Base-by-base conservation (phyloP, 30 jellyfish, hydroid and myxozoan genomes). In the Kudoa iwatai region DNA sequence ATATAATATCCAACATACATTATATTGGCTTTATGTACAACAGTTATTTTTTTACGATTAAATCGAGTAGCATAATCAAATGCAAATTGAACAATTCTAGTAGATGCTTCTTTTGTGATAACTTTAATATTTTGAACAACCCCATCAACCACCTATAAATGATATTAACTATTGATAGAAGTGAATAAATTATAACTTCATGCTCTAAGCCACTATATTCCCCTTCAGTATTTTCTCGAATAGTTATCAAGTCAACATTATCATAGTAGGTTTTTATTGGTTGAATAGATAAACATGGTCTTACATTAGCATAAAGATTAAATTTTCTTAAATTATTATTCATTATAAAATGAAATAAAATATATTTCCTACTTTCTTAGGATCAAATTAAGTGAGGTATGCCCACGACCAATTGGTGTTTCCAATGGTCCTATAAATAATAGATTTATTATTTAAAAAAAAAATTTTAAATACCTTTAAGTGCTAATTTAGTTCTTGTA, bases 191-290 rank as follows among this genome's bases (percentile, higher is more conserved):
- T 36, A 13, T 23, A n/a, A 65, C 99, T 88, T 54, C 48, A 33
- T 81, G 99, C 21, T 81, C 99, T 26, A 64, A 63, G 11, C 89
- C 99, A 65, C 89, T 81, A 74, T 81, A 81, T 54, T 81, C 99
- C 20, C 99, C 99, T 49, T 81, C 99, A 14, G 99, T 81, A 48
- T 81, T 81, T 47, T 81, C 99, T 23, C 99, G 55, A 10, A 81
- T 65, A 13, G 89, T 81, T 18, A 81, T 84, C 3, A 81, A 36
- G 48, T 81, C 62, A 4, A 81, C 89, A 48, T 64, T 43, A 38
- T 59, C 85, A 54, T 81, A 81, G 1, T 84, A 81, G 20, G 99
- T 81, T 47, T 58, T 55, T 42, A 40, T 58, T 2, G 88, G 88
- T 15, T 54, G 58, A 7, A 81, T 65, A 17, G 88, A 64, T 15